These are phyloP conservation scores for Bagarius yarrelli DNA, from an alignment of 2,113 vertebrate genomes.

Conservation along the genomic window DNA sequence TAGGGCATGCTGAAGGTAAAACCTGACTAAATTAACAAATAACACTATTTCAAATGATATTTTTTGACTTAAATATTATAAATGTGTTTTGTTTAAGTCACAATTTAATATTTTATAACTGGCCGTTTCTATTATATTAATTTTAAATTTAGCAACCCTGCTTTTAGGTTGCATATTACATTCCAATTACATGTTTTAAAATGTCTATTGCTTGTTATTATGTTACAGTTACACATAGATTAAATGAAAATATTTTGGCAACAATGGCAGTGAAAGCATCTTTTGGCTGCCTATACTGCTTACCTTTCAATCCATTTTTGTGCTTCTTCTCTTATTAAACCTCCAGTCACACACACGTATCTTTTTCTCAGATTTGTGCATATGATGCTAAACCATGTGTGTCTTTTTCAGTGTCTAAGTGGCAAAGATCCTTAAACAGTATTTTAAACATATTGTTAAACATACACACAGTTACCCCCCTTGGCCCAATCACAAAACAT, in stretches of 20 bases:
- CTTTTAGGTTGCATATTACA: neutral
- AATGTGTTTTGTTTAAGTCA: neutral
- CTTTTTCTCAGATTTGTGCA: constrained; percentile 27
- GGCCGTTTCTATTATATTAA: neutral
- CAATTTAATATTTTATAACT: neutral
- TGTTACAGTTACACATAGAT: constrained; percentile 37
- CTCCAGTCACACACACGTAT: constrained; percentile 9
- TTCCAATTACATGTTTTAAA: constrained; percentile 35
- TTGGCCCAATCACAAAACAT: constrained; percentile 53
- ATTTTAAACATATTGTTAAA: constrained; percentile 51
- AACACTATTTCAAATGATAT: constrained; percentile 1
- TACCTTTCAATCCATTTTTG: neutral
- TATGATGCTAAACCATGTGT: constrained; percentile 57
- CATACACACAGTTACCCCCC: constrained; percentile 30
- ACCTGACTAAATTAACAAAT: constrained; percentile 8
- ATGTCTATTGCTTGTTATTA: constrained; percentile 16
- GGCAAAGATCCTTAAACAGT: constrained; percentile 69
- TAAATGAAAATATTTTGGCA: constrained; percentile 56
- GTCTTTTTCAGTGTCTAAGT: constrained; percentile 64
- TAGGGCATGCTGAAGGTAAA: constrained; percentile 1
- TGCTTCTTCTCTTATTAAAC: neutral
- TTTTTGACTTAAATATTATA: neutral
- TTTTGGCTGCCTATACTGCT: constrained; percentile 47
- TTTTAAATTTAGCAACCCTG: neutral
- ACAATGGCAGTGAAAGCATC: constrained; percentile 73